Conservation (phyloP, 2,888 invertebrate species). For the Mimas tiliae region DNA sequence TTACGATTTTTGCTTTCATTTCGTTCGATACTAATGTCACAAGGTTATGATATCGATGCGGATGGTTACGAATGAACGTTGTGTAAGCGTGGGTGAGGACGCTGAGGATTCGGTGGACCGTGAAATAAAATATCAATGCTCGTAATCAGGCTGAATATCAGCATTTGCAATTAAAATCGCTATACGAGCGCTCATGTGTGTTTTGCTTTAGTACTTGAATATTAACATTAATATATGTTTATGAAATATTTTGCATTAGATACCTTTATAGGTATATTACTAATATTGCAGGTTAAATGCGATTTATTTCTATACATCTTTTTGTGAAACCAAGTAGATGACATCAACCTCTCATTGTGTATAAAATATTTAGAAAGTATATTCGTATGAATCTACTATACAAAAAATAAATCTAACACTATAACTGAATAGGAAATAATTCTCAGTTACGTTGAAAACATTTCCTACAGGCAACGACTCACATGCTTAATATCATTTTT, state of each 20-base stretch:
- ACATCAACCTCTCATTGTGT: no score
- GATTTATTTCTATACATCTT: no score
- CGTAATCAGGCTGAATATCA: not conserved
- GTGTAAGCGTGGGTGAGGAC: constrained; percentile 45
- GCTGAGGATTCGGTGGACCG: constrained; percentile 35
- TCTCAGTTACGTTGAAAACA: no score
- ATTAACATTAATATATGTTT: not conserved
- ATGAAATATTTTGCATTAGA: not conserved
- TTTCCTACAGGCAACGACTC: no score
- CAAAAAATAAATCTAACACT: no score
- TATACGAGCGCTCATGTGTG: not conserved
- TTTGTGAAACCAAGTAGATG: no score
- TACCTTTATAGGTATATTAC: not conserved
- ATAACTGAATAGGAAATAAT: no score
- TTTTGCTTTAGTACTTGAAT: not conserved
- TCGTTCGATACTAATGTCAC: constrained; percentile 82
- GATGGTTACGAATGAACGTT: constrained; percentile 51
- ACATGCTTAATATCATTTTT: no score
- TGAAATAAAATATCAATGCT: constrained; percentile 28
- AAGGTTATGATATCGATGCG: constrained; percentile 82
- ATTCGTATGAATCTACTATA: no score
- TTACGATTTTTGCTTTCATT: constrained; percentile 84
- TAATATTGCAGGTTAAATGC: no score
- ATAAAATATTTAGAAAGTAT: no score
- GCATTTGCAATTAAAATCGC: constrained; percentile 13